A percentile compares a stretch with the other conserved stretches of the same genome.
Evolutionary conservation across 2,113 vertebrate genomes (phyloP).

Genomic region (Mesoclemmys tuberculata): DNA sequence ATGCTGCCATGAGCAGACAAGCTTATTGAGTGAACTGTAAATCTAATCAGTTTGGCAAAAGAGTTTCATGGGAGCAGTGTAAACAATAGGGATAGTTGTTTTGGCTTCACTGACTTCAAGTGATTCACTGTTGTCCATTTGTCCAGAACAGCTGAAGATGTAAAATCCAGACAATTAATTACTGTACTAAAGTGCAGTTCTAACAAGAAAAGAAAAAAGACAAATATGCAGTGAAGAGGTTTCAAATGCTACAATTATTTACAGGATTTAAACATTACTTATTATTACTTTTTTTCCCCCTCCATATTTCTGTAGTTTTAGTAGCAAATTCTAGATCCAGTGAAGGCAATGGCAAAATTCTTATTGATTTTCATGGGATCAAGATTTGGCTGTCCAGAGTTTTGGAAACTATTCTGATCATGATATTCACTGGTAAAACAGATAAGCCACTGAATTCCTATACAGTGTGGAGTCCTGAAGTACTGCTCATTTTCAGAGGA

Average conservation of each 20-base stretch:
- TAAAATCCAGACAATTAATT: conserved; percentile 51
- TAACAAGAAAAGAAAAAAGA: conserved; percentile 25
- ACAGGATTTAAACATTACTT: not conserved
- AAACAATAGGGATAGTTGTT: conserved; percentile 73
- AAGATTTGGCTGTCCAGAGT: not conserved
- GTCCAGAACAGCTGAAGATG: conserved; percentile 62
- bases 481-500: conserved; percentile 9
- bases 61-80: conserved; percentile 68
- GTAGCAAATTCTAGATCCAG: not conserved
- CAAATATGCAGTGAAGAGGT: conserved; percentile 7
- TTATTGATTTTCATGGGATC: not conserved
- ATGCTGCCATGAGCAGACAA: conserved; percentile 68
- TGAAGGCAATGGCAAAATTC: not conserved
- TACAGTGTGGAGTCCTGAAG: not conserved
- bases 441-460: conserved; percentile 25
- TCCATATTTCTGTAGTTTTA: conserved; percentile 31
- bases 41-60: conserved; percentile 85
- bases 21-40: conserved; percentile 80
- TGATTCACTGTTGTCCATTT: conserved; percentile 70
- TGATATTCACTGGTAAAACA: not conserved
- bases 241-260: conserved; percentile 27
- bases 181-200: conserved; percentile 17
- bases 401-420: conserved; percentile 2
- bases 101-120: conserved; percentile 67
- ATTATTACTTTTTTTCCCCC: no score